phyloP scores from a whole-genome alignment of 2,113 vertebrate genomes.

The Psettodes erumei region DNA sequence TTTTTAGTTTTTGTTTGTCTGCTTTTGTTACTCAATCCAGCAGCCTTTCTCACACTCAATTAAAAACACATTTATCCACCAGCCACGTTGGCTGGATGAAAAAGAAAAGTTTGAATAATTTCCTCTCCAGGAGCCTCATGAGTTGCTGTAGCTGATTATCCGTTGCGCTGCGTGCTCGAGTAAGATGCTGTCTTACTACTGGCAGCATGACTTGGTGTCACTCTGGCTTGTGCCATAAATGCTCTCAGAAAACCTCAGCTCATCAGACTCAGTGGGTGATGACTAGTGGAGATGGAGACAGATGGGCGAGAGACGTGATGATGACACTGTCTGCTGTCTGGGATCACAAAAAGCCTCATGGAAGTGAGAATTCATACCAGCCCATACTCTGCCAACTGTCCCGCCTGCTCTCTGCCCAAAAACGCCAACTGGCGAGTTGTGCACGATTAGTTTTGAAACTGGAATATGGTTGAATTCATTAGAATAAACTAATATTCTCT shows the following conservation, averaged over 20 bases:
- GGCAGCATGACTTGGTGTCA: constrained; percentile 65
- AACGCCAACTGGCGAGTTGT: constrained; percentile 64
- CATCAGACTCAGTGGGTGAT: constrained; percentile 74
- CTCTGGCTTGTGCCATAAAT: constrained; percentile 67
- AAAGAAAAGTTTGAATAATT: constrained; percentile 11
- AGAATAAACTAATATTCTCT: neutral
- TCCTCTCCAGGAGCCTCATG: neutral
- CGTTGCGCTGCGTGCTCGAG: constrained; percentile 26
- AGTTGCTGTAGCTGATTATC: constrained; percentile 35
- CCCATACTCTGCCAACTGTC: constrained; percentile 74
- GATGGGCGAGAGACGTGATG: constrained; percentile 76
- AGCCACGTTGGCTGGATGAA: constrained; percentile 3
- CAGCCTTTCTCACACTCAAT: neutral
- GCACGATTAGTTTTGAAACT: constrained; percentile 42
- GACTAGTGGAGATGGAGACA: constrained; percentile 77
- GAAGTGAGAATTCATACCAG: constrained; percentile 80
- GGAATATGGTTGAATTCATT: constrained; percentile 34
- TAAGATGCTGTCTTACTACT: constrained; percentile 57
- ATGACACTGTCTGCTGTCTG: constrained; percentile 83
- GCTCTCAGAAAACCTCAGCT: constrained; percentile 73
- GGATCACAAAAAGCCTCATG: constrained; percentile 80
- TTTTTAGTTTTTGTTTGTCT: neutral
- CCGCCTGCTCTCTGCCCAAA: constrained; percentile 61
- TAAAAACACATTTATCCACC: constrained; percentile 14
- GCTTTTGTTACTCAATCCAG: neutral